These are phyloP conservation scores for Drosophila kurseongensis DNA, from an alignment of 1,140 invertebrate genomes.

Conservation along the genomic window DNA sequence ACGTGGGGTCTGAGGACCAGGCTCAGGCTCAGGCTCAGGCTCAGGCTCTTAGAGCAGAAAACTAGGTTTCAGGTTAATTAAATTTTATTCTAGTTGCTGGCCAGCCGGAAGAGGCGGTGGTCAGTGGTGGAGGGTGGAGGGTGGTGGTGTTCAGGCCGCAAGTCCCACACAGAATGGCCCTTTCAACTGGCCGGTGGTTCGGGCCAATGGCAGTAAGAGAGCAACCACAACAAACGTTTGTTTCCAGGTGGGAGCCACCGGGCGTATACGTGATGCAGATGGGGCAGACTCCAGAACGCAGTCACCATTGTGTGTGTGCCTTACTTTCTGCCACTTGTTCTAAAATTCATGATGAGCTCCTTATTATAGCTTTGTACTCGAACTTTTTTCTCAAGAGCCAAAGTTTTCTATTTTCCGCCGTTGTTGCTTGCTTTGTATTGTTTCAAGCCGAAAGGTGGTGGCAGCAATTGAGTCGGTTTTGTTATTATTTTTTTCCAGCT, in stretches of 20 bases:
- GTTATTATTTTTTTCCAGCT: slow-evolving; percentile 25
- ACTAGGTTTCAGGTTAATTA: slow-evolving; percentile 60
- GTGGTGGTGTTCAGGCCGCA: slow-evolving; percentile 18
- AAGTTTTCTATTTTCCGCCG: slow-evolving; percentile 41
- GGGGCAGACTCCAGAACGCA: slow-evolving; percentile 9
- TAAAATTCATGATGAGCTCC: slow-evolving; percentile 54
- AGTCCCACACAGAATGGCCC: slow-evolving; percentile 46
- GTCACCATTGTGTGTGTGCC: slow-evolving; percentile 1
- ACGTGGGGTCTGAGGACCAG: neutral
- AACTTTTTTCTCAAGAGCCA: slow-evolving; percentile 40
- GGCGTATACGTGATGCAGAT: slow-evolving; percentile 40
- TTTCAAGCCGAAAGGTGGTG: slow-evolving; percentile 39
- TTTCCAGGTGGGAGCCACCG: slow-evolving; percentile 35
- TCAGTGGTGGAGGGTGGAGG: neutral
- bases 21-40: neutral
- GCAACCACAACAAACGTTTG: slow-evolving; percentile 52
- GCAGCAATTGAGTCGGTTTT: slow-evolving; percentile 38
- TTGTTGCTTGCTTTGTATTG: slow-evolving; percentile 53
- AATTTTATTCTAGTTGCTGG: slow-evolving; percentile 51
- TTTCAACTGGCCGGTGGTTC: slow-evolving; percentile 32
- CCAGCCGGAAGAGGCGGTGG: slow-evolving; percentile 21
- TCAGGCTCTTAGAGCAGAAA: slow-evolving; percentile 16
- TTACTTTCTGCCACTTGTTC: slow-evolving; percentile 43
- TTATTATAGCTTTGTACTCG: slow-evolving; percentile 54
- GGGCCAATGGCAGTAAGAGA: neutral